A percentile compares a stretch with the other conserved stretches of the same genome.
Conservation (phyloP, 1,140 invertebrate species). For the Drosophila prosaltans region DNA sequence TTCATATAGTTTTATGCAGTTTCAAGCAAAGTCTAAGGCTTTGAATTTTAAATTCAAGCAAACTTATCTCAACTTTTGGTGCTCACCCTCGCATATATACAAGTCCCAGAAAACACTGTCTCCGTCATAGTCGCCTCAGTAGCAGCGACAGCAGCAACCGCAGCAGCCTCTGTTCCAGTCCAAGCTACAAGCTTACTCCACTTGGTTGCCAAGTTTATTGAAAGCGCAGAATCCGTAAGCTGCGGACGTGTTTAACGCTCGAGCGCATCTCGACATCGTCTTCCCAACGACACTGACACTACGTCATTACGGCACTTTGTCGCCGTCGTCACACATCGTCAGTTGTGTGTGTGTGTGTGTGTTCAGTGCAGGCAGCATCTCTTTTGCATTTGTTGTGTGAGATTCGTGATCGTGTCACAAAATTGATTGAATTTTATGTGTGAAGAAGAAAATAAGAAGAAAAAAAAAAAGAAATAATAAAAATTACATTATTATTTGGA, state of each 20-base stretch:
- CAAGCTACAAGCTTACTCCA: conserved; percentile 50
- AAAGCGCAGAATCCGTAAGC: conserved; percentile 79
- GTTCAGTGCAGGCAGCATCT: not conserved
- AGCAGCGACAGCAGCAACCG: conserved; percentile 26
- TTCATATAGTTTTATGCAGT: no score
- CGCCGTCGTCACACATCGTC: conserved; percentile 5
- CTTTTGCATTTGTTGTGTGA: conserved; percentile 22
- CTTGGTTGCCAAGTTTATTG: conserved; percentile 69
- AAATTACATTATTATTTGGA: conserved; percentile 76
- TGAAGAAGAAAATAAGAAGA: conserved; percentile 45
- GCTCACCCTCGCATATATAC: not conserved
- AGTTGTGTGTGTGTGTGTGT: not conserved
- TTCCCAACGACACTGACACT: no score
- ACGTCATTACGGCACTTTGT: no score
- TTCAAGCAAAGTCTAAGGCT: no score
- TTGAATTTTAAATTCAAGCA: no score
- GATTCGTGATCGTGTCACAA: conserved; percentile 76
- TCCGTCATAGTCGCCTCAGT: not conserved
- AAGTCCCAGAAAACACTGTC: not conserved
- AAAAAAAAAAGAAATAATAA: conserved; percentile 42
- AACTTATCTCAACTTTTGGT: not conserved
- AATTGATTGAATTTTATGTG: conserved; percentile 67
- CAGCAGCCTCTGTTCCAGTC: conserved; percentile 28
- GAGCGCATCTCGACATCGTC: conserved; percentile 52
- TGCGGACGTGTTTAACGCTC: conserved; percentile 75